These are phyloP conservation scores for Pemphredon lugubris DNA, from an alignment of 2,888 invertebrate species.

Conservation along the genomic window DNA sequence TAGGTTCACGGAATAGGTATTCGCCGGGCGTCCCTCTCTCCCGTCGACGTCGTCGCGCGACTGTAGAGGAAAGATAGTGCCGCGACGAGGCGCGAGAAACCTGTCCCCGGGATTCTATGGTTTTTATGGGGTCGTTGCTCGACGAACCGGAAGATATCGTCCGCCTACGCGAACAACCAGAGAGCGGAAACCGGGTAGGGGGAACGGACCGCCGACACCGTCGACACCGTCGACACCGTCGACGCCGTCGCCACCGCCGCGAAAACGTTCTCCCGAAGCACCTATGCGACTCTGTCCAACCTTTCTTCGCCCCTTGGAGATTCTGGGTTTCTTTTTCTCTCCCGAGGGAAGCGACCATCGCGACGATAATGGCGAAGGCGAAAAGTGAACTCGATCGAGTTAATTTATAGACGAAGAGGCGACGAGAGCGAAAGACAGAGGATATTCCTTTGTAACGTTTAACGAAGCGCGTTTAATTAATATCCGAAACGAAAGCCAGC, in stretches of 20 bases:
- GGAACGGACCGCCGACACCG: no score
- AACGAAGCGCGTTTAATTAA: background rate
- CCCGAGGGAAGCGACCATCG: no score
- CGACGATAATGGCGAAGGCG: background rate
- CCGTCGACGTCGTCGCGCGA: conserved; percentile 12
- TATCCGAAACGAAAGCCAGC: background rate
- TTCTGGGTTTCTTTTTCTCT: no score
- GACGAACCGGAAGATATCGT: conserved; percentile 61
- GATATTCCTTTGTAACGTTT: conserved; percentile 1
- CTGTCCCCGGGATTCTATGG: conserved; percentile 41
- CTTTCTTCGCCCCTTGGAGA: no score
- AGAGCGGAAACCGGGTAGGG: background rate
- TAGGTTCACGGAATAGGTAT: background rate
- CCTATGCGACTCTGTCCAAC: no score
- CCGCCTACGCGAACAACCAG: conserved; percentile 6
- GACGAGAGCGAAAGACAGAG: no score
- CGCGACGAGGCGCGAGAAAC: conserved; percentile 43
- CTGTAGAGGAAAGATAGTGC: conserved; percentile 56
- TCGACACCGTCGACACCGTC: no score
- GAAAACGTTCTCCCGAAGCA: no score
- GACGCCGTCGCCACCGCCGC: no score
- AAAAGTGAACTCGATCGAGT: background rate
- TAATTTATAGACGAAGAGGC: background rate
- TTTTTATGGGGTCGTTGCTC: conserved; percentile 62
- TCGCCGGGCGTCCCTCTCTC: conserved; percentile 9